Conservation (phyloP, 2,888 invertebrate genomes). For the Carcina quercana region DNA sequence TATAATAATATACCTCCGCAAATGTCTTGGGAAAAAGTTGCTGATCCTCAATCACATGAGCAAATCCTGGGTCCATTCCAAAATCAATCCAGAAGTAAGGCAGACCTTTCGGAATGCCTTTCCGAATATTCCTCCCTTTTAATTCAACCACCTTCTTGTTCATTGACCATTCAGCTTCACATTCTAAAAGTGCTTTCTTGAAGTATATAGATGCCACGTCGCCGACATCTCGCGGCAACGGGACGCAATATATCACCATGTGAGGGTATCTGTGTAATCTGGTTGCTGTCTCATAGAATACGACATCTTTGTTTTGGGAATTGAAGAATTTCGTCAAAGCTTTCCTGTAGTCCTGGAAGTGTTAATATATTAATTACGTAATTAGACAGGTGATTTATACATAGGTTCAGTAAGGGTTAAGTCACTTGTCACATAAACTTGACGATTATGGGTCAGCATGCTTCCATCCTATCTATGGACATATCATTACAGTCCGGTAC, state of each 20-base stretch:
- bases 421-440: no score
- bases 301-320: conserved; percentile 82
- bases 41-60: conserved; percentile 97
- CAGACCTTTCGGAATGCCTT: conserved; percentile 92
- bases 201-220: conserved; percentile 97
- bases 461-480: no score
- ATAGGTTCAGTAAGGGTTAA: no score
- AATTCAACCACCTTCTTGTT: conserved; percentile 87
- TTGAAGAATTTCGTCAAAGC: conserved; percentile 86
- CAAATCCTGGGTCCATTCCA: conserved; percentile 93
- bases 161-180: conserved; percentile 95
- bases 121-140: conserved; percentile 81
- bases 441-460: no score
- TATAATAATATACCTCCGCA: conserved; percentile 88
- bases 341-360: conserved; percentile 82
- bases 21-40: conserved; percentile 89
- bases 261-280: conserved; percentile 85
- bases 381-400: no score
- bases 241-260: conserved; percentile 91
- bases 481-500: no score
- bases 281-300: conserved; percentile 93
- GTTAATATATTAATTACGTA: no score
- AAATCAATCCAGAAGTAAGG: conserved; percentile 97
- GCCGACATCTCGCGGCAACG: conserved; percentile 86
- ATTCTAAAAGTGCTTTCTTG: conserved; percentile 97